These are phyloP conservation scores for Camponotus fellah DNA, from an alignment of 2,888 invertebrate genomes.

Conservation along the genomic window DNA sequence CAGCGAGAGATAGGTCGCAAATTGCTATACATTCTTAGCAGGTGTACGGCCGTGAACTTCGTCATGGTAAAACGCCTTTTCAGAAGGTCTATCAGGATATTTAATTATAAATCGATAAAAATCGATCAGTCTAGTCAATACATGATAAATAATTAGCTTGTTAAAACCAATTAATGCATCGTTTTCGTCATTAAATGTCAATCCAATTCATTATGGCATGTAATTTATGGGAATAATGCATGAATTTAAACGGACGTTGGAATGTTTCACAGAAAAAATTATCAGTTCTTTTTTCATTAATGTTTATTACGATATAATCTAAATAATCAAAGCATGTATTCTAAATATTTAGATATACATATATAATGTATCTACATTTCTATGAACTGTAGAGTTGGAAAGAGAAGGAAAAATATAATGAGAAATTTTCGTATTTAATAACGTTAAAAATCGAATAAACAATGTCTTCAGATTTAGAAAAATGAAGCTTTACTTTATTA, in stretches of 20 bases:
- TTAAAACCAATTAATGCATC: constrained; percentile 64
- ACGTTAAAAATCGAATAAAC: background rate
- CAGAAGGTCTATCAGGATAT: constrained; percentile 38
- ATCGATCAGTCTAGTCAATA: constrained; percentile 53
- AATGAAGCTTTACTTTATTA: background rate
- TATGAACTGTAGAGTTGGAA: background rate
- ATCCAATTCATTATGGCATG: constrained; percentile 20
- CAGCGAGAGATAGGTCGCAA: constrained; percentile 36
- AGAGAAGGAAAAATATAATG: background rate
- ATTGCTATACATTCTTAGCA: constrained; percentile 38
- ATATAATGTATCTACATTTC: background rate
- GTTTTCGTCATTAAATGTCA: constrained; percentile 21
- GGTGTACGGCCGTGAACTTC: constrained; percentile 56
- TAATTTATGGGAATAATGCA: constrained; percentile 43
- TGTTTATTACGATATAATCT: background rate
- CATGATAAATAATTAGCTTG: constrained; percentile 56
- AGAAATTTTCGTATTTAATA: background rate
- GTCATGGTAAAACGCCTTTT: constrained; percentile 35
- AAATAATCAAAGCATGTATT: background rate
- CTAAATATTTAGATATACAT: background rate
- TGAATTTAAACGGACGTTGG: background rate
- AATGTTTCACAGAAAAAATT: constrained; percentile 10
- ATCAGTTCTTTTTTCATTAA: constrained; percentile 14
- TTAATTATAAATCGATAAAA: constrained; percentile 67
- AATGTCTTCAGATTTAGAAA: no score